Conservation (phyloP, 2,113 vertebrate genomes). For the Ailuropoda melanoleuca region DNA sequence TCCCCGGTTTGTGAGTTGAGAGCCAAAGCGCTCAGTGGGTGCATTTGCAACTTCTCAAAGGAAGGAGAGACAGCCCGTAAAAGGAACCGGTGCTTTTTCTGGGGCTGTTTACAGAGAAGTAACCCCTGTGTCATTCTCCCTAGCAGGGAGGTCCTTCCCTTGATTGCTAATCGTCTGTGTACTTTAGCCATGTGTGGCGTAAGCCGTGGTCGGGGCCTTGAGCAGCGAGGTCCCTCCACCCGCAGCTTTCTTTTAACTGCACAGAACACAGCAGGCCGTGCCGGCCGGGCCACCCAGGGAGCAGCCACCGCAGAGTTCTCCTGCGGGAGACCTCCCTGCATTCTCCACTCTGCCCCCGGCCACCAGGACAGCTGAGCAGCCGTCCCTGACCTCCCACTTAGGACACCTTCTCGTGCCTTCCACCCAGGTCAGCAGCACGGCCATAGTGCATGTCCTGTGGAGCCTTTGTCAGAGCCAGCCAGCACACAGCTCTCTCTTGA, state of each 20-base stretch:
- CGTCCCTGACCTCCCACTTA: not conserved
- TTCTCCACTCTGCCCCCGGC: not conserved
- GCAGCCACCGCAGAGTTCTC: conserved; percentile 24
- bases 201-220: conserved; percentile 69
- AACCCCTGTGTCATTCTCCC: conserved; percentile 82
- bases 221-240: conserved; percentile 71
- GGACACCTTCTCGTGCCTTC: not conserved
- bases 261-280: conserved; percentile 74
- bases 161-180: conserved; percentile 84
- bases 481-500: not conserved
- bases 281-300: conserved; percentile 83
- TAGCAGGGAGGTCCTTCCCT: conserved; percentile 84
- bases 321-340: not conserved
- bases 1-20: conserved; percentile 66
- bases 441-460: rapidly evolving
- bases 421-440: not conserved
- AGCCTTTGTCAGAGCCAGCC: not conserved
- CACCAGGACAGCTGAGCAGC: not conserved
- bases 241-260: conserved; percentile 83
- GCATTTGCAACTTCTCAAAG: conserved; percentile 83
- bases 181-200: conserved; percentile 85
- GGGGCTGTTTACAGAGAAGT: conserved; percentile 86
- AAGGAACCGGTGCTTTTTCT: conserved; percentile 78
- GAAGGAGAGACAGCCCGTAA: conserved; percentile 77
- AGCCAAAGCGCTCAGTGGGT: conserved; percentile 38